Evolutionary conservation across 2,113 vertebrate species (phyloP), one percentile per base, ranked within the genome.

Genomic region (Cheilinus undulatus): DNA sequence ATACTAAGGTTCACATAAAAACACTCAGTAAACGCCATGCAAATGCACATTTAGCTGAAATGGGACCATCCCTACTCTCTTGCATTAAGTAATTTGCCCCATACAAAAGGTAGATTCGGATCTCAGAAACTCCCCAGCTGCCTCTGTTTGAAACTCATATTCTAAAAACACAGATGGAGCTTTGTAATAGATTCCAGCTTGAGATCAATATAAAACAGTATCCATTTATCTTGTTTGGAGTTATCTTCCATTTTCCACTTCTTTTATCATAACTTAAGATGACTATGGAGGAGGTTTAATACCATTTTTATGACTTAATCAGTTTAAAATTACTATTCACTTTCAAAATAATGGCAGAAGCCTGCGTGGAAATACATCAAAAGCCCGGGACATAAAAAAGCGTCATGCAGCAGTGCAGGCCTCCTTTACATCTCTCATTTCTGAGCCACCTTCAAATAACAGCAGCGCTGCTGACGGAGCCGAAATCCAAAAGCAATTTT

Each of bases 401-500:
- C 7, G 26, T 9, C 19, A 17, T 22, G 73, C 66, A 49, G 83
- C 68, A 65, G 24, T 63, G 76, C 69, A 51, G 49, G 52, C 48
- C 76, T 81, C 63, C 71, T 84, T 83, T 75, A 71, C 73, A 80
- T 85, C 70, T 77, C 80, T 67, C 78, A 67, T 82, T 84, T 69
- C 79, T 73, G 65, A 81, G 72, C 82, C 86, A 70, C 79, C 86
- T 82, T 86, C 87, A 87, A 78, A 88, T 78, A 85, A 78, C 46
- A 9, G 79, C 77, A 45, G 73, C 72, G 46, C 57, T 87, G 88
- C 91, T 92, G 91, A 88, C 87, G 46, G 85, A 84, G 82, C 79
- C 43, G 5, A 83, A 90, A 88, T 85, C 85, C 78, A 68, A 85
- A 87, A 89, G 88, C 84, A 85, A 89, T 90, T 91, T 89, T 85